Evolutionary conservation across 2,888 invertebrate species (phyloP), one percentile per base, ranked within the genome.

Genomic region (Hydroisotoma schaefferi): DNA sequence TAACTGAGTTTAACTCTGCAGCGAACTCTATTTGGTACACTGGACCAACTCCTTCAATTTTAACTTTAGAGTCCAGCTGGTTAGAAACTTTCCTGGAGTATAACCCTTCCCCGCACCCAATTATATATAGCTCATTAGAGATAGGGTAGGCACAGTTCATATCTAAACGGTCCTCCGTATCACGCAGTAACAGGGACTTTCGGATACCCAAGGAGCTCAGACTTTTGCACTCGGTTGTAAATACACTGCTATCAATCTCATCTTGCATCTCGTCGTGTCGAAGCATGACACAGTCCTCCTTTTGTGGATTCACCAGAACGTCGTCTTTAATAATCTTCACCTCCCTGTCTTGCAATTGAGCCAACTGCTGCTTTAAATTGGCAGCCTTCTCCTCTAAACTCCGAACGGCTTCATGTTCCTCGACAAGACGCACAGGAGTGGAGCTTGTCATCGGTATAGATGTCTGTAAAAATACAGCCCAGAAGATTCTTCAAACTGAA

Each of bases 21-120:
- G 85, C 79, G n/a, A 83, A 74, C 0, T 81, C 78, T 53, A 88
- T 81, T 73, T 84, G 84, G 66, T 83, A 82, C 1, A 87, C 82
- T 51, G 81, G 79, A 48, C 80, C 80, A 18, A 85, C 81, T 4
- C 86, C 86, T 5, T 81, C 77, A 62, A 80, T 75, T 57, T 75
- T 75, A 2, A 77, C 75, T 26, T 52, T 55, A 28, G 49, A 52
- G 20, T 56, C 48, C 2, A 44, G 33, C 10, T 44, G 28, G 10
- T 29, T 67, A 15, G 68, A 63, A 38, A 73, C 69, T 28, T 57
- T 76, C 71, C 73, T 76, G 5, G 82, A 82, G 69, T 77, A 82
- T 0, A 86, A 75, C 1, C 85, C 85, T 64, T 83, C 81, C 60
- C 83, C 82, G 1, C 84, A 80, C 20, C 85, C 85, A n/a, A 85